Base-by-base conservation (phyloP, 2,888 invertebrate species). In the Clistopyga incitator region DNA sequence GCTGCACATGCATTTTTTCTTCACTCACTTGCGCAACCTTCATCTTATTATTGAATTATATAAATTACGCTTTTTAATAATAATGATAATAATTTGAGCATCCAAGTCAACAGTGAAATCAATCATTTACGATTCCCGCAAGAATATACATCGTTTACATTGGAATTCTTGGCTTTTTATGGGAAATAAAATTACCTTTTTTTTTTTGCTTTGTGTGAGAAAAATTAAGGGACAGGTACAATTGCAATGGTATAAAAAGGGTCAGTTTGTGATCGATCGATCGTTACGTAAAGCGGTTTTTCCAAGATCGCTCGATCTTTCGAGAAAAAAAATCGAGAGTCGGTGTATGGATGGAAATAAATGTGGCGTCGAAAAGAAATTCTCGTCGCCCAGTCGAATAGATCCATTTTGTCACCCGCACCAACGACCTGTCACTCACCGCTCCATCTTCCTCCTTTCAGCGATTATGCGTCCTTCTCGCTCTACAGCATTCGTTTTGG, bases 211-310 rank as follows among this genome's bases (percentile, higher is more conserved):
- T 64, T 42, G 18, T 45, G 13, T 20, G 34, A 50, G 64, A 47
- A 52, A 18, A 77, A 71, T 65, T 77, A 68, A 59, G 72, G 13
- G 42, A 61, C 42, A 50, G 75, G 34, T 68, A 52, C 59, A 67
- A 15, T n/a, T 52, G 61, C 29, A 76, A 71, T 20, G 50, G 65
- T 75, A 20, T n/a, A 11, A 47, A 59, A 71, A 61, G 59, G 76
- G 71, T 77, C 71, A 50, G 64, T 18, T 18, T 4, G n/a, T 79
- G 82, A 82, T 82, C 80, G 83, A 83, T 83, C 80, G 83, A 79
- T 79, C 76, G 34, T 83, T 80, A 71, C 76, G 71, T 71, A 83
- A 80, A 71, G 25, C 59, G 54, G 45, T 76, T 76, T 76, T 67
- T 79, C 50, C 54, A 64, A 38, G 59, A 61, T 52, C 59, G 47